phyloP scores from a whole-genome alignment of 2,888 invertebrate species.

The Drosophila kokeensis region DNA sequence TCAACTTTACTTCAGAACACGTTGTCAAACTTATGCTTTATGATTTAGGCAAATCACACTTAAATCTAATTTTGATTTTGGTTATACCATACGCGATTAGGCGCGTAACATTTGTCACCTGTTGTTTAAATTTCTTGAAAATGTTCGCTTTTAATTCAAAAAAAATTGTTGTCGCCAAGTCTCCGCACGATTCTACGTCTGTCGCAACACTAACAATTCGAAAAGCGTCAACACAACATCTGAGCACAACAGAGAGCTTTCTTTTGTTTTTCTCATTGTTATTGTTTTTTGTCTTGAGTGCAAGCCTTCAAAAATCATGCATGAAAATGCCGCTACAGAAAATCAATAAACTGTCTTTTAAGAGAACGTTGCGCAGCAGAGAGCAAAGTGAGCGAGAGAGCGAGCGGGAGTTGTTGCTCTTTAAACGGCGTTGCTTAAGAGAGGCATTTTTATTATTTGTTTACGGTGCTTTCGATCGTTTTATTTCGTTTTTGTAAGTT shows the following conservation, averaged over 20 bases:
- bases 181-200: constrained; percentile 48
- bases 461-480: constrained; percentile 46
- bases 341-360: constrained; percentile 55
- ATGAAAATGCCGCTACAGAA: constrained; percentile 41
- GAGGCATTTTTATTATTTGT: constrained; percentile 26
- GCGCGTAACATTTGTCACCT: neutral
- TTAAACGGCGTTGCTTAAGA: constrained; percentile 14
- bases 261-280: constrained; percentile 30
- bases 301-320: constrained; percentile 6
- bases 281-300: constrained; percentile 23
- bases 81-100: neutral
- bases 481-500: constrained; percentile 18
- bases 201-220: constrained; percentile 54
- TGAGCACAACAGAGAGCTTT: constrained; percentile 47
- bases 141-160: constrained; percentile 16
- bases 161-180: neutral
- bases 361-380: constrained; percentile 21
- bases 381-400: neutral
- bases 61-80: neutral
- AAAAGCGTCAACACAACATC: constrained; percentile 29
- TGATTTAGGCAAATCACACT: constrained; percentile 1
- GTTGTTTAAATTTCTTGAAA: neutral
- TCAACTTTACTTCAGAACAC: constrained; percentile 15
- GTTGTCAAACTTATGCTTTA: neutral
- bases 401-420: constrained; percentile 1